Conservation (phyloP, 2,888 invertebrate genomes). For the Lumbricus terrestris region DNA sequence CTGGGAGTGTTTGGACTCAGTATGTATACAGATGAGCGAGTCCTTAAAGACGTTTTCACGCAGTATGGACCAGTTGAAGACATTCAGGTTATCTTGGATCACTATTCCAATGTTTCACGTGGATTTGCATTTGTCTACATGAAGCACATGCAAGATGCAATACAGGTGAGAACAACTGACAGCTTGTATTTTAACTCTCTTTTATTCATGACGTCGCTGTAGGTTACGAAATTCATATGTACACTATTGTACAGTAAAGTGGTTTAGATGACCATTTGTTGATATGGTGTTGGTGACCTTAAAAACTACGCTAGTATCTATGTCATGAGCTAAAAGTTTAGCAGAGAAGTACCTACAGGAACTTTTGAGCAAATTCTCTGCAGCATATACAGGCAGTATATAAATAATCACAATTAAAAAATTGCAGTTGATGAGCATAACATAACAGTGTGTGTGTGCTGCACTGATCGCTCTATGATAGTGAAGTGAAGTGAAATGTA, state of each 20-base stretch:
- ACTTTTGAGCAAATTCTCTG: no score
- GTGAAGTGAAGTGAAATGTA: no score
- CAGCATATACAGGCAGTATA: no score
- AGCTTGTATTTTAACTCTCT: neutral
- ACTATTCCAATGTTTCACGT: constrained; percentile 82
- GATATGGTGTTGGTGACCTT: neutral
- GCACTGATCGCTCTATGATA: no score
- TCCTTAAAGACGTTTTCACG: constrained; percentile 85
- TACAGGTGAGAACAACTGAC: constrained; percentile 63
- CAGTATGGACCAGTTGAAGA: constrained; percentile 89
- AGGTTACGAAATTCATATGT: neutral
- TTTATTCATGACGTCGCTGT: neutral
- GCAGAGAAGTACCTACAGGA: neutral
- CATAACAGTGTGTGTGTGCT: no score
- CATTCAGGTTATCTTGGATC: constrained; percentile 86
- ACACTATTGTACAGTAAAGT: no score
- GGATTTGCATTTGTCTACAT: constrained; percentile 97
- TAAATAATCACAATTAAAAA: no score
- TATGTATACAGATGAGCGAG: constrained; percentile 86
- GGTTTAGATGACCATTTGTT: neutral
- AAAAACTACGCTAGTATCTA: neutral
- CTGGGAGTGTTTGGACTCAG: constrained; percentile 93
- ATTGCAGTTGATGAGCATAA: no score
- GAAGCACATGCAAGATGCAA: constrained; percentile 81
- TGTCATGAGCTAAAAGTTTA: neutral